Base-by-base conservation (phyloP, 64 coral and sea anemone genomes). In the Actinia equina region DNA sequence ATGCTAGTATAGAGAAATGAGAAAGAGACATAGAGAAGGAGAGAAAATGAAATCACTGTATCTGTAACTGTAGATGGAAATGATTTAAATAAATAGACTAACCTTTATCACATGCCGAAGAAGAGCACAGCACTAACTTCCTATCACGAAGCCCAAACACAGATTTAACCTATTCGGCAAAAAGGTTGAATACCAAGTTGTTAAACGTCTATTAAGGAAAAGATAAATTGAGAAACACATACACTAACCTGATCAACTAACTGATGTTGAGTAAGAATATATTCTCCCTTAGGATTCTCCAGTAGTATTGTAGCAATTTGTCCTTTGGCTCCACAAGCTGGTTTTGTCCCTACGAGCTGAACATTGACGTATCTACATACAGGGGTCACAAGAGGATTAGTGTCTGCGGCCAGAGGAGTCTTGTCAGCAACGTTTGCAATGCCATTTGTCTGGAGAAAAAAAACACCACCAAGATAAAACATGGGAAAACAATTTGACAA, bases 281-380 rank as follows among this genome's bases (percentile, higher is more conserved):
- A 79, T 80, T 96, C 83, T 86, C 94, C 94, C 71, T 87, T 87
- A 55, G 94, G 91, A 78, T 96, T 96, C 85, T 96, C 94, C 57
- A 96, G 64, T 71, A 96, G 54, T 44, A 96, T 84, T 17, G 94
- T 96, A 3, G 94, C 94, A 60, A 82, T 59, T 49, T 46, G 57
- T 58, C 94, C 94, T 84, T 93, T 89, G 22, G 88, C 45, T n/a
- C 94, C 91, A 49, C 86, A 89, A 1, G 91, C 84, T 18, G 94
- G 94, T 59, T 82, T 57, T 49, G 77, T 87, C 52, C 94, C 91
- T 62, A 90, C 91, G 7, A 96, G 91, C 63, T 96, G 88, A 17
- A 96, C 71, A 43, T 96, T 96, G 43, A 96, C 94, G 84, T 93
- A 96, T 58, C 88, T 83, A 90, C 94, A 96, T 56, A 90, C 94